Evolutionary conservation across 2,888 invertebrate genomes (phyloP).

Genomic region (Dendrolimus houi): DNA sequence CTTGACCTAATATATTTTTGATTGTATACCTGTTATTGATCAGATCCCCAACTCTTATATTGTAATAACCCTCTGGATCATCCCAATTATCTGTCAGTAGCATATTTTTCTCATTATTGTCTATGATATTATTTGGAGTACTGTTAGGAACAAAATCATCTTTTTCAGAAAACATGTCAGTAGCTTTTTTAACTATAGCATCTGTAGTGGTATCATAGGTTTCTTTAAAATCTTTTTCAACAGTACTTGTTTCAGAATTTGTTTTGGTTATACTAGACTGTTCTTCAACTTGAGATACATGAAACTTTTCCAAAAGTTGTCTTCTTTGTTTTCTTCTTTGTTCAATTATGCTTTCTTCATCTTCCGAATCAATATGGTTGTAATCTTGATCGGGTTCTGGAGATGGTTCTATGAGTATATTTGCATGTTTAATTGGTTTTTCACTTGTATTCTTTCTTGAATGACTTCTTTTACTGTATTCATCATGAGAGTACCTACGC

Average conservation of each 20-base stretch:
- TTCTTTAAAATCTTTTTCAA: conserved; percentile 16
- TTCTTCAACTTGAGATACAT: conserved; percentile 14
- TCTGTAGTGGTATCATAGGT: conserved; percentile 33
- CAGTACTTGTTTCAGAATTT: conserved; percentile 5
- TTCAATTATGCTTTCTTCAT: conserved; percentile 95
- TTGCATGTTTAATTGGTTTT: conserved; percentile 9
- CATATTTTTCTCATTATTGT: conserved; percentile 80
- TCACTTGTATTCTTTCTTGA: conserved; percentile 18
- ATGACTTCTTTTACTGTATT: conserved; percentile 10
- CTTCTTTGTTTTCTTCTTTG: conserved; percentile 90
- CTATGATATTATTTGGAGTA: conserved; percentile 30
- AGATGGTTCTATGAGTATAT: conserved; percentile 24
- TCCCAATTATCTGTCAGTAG: conserved; percentile 99
- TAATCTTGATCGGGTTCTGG: conserved; percentile 78
- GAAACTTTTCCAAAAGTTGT: conserved; percentile 82
- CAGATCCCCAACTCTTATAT: conserved; percentile 92
- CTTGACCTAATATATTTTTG: conserved; percentile 97
- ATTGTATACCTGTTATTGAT: conserved; percentile 92
- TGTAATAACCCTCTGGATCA: conserved; percentile 98
- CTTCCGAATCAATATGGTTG: conserved; percentile 81
- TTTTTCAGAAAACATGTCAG: conserved; percentile 95
- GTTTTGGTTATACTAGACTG: conserved; percentile 7
- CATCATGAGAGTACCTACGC: conserved; percentile 24
- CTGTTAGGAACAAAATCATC: conserved; percentile 86
- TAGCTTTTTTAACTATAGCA: conserved; percentile 62